Conservation (phyloP, 2,888 invertebrate species). For the Drosophila greeni region DNA sequence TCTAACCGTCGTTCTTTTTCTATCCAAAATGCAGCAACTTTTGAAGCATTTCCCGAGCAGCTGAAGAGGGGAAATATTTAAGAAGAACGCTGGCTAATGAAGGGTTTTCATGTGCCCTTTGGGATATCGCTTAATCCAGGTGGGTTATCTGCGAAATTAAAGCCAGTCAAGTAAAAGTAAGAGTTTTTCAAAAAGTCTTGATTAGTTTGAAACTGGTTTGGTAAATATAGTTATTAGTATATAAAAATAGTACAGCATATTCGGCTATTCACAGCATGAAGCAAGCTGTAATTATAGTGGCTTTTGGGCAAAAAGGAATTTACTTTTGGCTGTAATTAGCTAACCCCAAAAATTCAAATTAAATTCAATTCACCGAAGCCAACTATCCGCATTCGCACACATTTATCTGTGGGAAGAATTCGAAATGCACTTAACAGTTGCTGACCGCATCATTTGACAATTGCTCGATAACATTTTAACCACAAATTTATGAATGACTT, state of each 20-base stretch:
- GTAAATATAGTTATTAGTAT: neutral
- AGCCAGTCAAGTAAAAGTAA: neutral
- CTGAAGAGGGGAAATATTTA: conserved; percentile 22
- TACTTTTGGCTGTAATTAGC: conserved; percentile 22
- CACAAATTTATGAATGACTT: conserved; percentile 66
- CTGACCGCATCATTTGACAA: conserved; percentile 62
- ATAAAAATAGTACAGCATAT: neutral
- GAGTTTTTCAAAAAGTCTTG: neutral
- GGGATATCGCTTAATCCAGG: conserved; percentile 16
- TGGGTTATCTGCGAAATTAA: neutral
- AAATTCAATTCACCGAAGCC: conserved; percentile 8
- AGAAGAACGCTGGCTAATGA: conserved; percentile 28
- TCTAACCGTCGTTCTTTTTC: neutral
- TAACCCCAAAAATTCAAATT: conserved; percentile 19
- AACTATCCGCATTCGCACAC: conserved; percentile 7
- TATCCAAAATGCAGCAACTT: conserved; percentile 13
- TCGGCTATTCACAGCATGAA: neutral
- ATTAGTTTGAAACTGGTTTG: neutral
- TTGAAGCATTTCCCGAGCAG: conserved; percentile 24
- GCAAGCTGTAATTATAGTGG: neutral
- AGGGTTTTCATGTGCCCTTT: conserved; percentile 24
- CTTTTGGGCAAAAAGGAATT: neutral
- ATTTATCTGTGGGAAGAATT: conserved; percentile 7
- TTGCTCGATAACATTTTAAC: conserved; percentile 59
- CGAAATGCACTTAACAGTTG: conserved; percentile 41